phyloP scores from a whole-genome alignment of 2,797 vertebrate genomes.

The Anolis apletophallus region DNA sequence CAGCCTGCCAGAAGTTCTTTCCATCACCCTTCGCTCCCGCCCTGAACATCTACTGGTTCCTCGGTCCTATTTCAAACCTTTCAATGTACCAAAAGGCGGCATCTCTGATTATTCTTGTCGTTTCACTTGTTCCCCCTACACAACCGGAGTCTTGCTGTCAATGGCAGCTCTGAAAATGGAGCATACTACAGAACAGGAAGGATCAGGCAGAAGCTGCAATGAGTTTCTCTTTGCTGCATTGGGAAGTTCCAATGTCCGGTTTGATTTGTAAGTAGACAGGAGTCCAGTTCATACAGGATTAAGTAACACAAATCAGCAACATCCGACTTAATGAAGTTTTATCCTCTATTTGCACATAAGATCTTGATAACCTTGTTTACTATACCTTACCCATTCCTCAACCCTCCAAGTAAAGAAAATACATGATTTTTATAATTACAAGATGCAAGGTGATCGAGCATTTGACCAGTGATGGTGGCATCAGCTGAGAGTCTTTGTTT shows the following conservation, averaged over 20 bases:
- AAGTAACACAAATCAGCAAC: constrained; percentile 1
- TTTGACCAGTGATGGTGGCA: constrained; percentile 68
- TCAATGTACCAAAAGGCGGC: neutral
- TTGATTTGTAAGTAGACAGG: neutral
- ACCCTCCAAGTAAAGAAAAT: constrained; percentile 65
- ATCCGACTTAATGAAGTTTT: constrained; percentile 45
- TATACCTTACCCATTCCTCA: constrained; percentile 9
- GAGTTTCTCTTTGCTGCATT: neutral
- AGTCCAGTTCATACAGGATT: neutral
- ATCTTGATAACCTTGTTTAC: constrained; percentile 42
- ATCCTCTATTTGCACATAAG: constrained; percentile 40
- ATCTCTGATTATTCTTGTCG: neutral
- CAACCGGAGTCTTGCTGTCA: neutral
- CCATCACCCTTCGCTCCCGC: neutral
- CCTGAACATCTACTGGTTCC: neutral
- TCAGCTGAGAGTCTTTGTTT: constrained; percentile 62
- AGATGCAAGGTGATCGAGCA: constrained; percentile 67
- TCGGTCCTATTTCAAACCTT: neutral
- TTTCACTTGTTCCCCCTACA: neutral
- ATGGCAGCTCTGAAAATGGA: neutral
- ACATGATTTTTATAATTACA: constrained; percentile 74
- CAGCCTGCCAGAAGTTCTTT: neutral
- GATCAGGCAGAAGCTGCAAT: neutral
- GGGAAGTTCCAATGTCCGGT: neutral
- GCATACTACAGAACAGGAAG: neutral